Evolutionary conservation across 2,797 vertebrate species (phyloP).

Genomic region (Adelosebastes latens): DNA sequence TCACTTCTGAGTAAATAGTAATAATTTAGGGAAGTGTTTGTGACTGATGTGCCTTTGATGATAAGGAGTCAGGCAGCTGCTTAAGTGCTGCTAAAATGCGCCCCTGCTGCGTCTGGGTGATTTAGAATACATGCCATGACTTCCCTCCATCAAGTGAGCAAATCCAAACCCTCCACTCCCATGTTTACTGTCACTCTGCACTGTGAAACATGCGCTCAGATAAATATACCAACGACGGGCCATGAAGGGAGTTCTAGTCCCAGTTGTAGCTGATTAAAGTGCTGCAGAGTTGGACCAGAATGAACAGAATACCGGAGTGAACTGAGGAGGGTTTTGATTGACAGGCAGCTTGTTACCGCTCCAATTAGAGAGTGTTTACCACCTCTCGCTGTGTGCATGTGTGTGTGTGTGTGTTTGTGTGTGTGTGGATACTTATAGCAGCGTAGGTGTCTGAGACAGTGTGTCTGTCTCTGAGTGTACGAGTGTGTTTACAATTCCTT

Average conservation of each 20-base stretch:
- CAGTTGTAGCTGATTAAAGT: conserved; percentile 37
- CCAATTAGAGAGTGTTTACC: conserved; percentile 58
- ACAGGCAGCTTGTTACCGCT: conserved; percentile 55
- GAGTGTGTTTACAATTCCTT: conserved; percentile 13
- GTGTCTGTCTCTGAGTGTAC: background rate
- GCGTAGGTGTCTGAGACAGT: background rate
- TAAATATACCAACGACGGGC: background rate
- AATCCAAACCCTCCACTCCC: background rate
- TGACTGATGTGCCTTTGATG: conserved; percentile 4
- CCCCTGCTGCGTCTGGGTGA: background rate
- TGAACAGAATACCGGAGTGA: conserved; percentile 23
- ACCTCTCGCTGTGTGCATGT: conserved; percentile 25
- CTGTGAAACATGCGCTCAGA: background rate
- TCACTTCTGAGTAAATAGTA: background rate
- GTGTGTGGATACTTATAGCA: background rate
- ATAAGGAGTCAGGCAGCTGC: background rate
- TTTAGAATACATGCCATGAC: background rate
- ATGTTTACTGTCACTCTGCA: background rate
- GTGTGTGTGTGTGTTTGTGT: background rate
- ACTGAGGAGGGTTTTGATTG: conserved; percentile 44
- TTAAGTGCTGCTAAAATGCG: background rate
- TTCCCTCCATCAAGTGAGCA: background rate
- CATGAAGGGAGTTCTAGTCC: conserved; percentile 1
- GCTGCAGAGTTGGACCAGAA: conserved; percentile 22
- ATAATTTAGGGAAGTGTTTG: background rate